Conservation (phyloP, 53 echinoderm and acorn worm genomes). For the Temnopleurus reevesii region DNA sequence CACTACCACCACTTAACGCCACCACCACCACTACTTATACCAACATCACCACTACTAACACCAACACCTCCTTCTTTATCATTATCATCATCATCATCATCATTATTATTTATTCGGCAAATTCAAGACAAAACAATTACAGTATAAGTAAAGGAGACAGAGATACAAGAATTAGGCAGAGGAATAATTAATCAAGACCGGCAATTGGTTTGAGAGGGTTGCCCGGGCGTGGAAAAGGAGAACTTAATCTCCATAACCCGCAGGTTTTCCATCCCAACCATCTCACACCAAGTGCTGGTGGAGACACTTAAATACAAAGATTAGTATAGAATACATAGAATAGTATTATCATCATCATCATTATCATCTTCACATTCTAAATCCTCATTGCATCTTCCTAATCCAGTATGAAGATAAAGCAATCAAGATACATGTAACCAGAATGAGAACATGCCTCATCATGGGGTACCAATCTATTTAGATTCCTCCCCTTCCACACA, state of each 20-base stretch:
- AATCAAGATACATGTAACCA: neutral
- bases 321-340: too few relatives aligned
- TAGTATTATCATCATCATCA: neutral
- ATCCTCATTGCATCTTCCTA: neutral
- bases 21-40: neutral
- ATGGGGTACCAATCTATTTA: neutral
- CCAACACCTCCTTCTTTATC: neutral
- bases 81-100: neutral
- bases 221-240: too few relatives aligned
- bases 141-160: too few relatives aligned
- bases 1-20: neutral
- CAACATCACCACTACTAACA: neutral
- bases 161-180: too few relatives aligned
- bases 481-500: constrained; percentile 18
- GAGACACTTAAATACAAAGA: too few relatives aligned
- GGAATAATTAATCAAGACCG: too few relatives aligned
- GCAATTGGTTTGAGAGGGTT: too few relatives aligned
- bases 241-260: too few relatives aligned
- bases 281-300: too few relatives aligned
- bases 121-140: too few relatives aligned
- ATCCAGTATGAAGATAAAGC: neutral
- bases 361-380: neutral
- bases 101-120: neutral
- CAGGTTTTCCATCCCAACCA: too few relatives aligned
- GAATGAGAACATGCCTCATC: constrained; percentile 24